Percentiles rank a stretch among this genome's conserved stretches.
phyloP scores from a whole-genome alignment of 2,797 vertebrate species.

The Pseudopleuronectes americanus region DNA sequence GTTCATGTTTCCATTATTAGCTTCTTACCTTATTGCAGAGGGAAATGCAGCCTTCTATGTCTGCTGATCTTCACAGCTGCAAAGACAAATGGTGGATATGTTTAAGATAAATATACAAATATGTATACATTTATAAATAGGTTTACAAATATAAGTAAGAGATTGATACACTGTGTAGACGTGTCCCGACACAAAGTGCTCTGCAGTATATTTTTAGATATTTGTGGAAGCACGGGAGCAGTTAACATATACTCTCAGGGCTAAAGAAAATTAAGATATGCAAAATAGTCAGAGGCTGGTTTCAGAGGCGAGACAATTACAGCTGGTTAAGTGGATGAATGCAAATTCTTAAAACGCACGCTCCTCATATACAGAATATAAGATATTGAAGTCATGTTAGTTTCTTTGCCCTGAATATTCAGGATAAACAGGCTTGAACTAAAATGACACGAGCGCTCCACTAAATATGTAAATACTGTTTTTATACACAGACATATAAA shows the following conservation, averaged over 20 bases:
- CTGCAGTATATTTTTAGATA: conserved; percentile 22
- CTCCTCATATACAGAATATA: not conserved
- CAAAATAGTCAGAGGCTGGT: conserved; percentile 14
- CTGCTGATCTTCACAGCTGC: conserved; percentile 77
- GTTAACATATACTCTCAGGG: conserved; percentile 11
- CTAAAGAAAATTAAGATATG: conserved; percentile 25
- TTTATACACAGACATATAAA: not conserved
- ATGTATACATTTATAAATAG: not conserved
- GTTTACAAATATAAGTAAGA: not conserved
- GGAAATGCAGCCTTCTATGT: conserved; percentile 58
- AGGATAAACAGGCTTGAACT: not conserved
- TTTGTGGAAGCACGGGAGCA: conserved; percentile 31
- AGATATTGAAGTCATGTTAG: not conserved
- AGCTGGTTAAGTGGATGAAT: conserved; percentile 31
- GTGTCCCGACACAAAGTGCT: conserved; percentile 11
- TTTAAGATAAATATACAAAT: conserved; percentile 20
- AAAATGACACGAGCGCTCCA: not conserved
- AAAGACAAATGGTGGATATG: conserved; percentile 53
- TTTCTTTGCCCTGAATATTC: conserved; percentile 1
- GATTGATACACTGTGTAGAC: not conserved
- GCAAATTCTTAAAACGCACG: conserved; percentile 7
- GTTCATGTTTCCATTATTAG: not conserved
- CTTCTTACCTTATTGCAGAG: conserved; percentile 74
- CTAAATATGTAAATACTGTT: not conserved
- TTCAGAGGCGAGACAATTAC: conserved; percentile 4